Evolutionary conservation across 2,797 vertebrate genomes (phyloP).

Genomic region (Pterois miles): DNA sequence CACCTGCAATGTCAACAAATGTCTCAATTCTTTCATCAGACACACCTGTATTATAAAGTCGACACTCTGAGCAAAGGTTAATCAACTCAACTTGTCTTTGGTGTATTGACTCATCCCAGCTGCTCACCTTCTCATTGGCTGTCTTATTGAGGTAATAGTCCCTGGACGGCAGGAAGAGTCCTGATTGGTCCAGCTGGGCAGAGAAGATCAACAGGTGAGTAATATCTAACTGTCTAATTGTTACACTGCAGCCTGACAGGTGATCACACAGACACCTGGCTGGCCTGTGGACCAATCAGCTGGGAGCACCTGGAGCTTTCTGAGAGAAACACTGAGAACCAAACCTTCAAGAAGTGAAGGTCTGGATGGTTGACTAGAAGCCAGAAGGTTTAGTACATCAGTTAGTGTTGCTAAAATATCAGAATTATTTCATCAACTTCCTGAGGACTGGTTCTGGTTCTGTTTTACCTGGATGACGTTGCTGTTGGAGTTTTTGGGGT

Average conservation of each 20-base stretch:
- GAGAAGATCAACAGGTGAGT: conserved; percentile 2
- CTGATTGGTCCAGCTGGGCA: conserved; percentile 93
- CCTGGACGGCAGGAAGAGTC: conserved; percentile 94
- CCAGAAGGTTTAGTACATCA: too few relatives aligned
- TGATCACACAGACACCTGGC: too few relatives aligned
- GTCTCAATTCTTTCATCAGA: background rate
- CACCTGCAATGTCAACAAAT: conserved; percentile 78
- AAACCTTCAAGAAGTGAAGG: too few relatives aligned
- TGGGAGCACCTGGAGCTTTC: too few relatives aligned
- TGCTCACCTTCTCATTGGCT: conserved; percentile 92
- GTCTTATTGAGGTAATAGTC: conserved; percentile 99
- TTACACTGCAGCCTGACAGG: too few relatives aligned
- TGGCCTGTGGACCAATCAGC: too few relatives aligned
- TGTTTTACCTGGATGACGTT: conserved; percentile 93
- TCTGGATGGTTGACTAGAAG: too few relatives aligned
- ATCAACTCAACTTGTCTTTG: background rate
- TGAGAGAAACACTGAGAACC: too few relatives aligned
- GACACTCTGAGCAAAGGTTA: background rate
- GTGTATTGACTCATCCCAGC: too few relatives aligned
- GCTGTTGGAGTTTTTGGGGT: conserved; percentile 97
- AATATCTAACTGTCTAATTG: too few relatives aligned
- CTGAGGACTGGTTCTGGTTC: background rate
- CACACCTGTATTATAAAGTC: background rate
- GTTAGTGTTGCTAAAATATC: too few relatives aligned
- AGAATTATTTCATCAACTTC: too few relatives aligned